phyloP scores from a whole-genome alignment of 64 coral and sea anemone genomes.

The Dendrophyllia cribrosa region DNA sequence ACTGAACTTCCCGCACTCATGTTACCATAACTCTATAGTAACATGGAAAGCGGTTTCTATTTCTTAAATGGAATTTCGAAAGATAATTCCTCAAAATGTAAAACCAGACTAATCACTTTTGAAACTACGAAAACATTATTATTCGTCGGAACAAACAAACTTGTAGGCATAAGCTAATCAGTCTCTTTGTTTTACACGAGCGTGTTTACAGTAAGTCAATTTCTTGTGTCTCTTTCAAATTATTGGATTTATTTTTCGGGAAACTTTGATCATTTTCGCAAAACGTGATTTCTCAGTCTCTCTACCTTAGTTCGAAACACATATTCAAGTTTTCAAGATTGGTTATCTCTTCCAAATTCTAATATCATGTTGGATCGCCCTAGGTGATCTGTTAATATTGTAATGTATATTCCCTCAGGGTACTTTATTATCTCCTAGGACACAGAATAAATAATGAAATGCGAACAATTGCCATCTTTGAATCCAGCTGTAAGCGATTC shows the following conservation, averaged over 20 bases:
- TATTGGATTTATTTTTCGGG: neutral
- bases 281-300: neutral
- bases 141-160: slow-evolving; percentile 16
- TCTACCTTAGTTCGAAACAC: neutral
- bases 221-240: too few relatives aligned
- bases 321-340: neutral
- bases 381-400: slow-evolving; percentile 79
- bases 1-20: too few relatives aligned
- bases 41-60: too few relatives aligned
- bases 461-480: slow-evolving; percentile 58
- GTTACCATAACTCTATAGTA: too few relatives aligned
- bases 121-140: slow-evolving; percentile 2
- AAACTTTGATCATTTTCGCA: neutral
- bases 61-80: neutral
- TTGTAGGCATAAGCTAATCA: neutral
- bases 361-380: neutral
- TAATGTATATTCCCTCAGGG: slow-evolving; percentile 74
- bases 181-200: neutral
- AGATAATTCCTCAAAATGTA: neutral
- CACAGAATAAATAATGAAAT: slow-evolving; percentile 59
- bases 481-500: slow-evolving; percentile 23
- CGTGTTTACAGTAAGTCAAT: slow-evolving; percentile 11
- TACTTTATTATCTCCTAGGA: slow-evolving; percentile 53
- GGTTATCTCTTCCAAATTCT: too few relatives aligned
- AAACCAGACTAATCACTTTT: neutral